These are phyloP conservation scores for Pelecanoides urinatrix DNA, from an alignment of 2,113 vertebrate genomes.

Conservation along the genomic window DNA sequence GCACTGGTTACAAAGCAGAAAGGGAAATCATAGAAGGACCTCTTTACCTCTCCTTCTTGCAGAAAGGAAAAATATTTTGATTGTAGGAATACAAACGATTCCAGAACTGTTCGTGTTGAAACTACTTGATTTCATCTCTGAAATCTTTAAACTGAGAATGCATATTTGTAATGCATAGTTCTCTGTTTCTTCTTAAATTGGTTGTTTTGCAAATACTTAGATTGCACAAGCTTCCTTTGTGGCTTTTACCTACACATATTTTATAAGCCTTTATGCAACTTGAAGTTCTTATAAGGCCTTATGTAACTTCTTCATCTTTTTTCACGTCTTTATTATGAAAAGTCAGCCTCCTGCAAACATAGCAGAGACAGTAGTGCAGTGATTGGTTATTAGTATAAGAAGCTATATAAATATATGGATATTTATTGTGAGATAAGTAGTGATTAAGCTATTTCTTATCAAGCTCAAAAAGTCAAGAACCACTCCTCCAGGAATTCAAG, in stretches of 20 bases:
- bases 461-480: slow-evolving; percentile 38
- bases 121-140: not conserved
- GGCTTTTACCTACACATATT: not conserved
- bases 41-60: not conserved
- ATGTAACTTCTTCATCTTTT: not conserved
- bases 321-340: not conserved
- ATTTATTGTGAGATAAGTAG: not conserved
- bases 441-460: not conserved
- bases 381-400: not conserved
- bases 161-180: not conserved
- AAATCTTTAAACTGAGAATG: not conserved
- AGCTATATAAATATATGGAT: not conserved
- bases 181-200: not conserved
- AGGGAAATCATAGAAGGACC: not conserved
- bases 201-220: not conserved
- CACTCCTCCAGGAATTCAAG: not conserved
- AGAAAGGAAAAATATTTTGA: not conserved
- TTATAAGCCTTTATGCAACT: not conserved
- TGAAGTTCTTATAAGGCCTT: not conserved
- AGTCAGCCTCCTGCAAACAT: not conserved
- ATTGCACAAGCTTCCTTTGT: not conserved
- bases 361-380: not conserved
- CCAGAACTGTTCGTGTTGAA: not conserved
- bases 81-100: not conserved
- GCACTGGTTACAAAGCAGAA: not conserved